These are phyloP conservation scores for Leucania comma DNA, from an alignment of 2,888 invertebrate species.

Conservation along the genomic window DNA sequence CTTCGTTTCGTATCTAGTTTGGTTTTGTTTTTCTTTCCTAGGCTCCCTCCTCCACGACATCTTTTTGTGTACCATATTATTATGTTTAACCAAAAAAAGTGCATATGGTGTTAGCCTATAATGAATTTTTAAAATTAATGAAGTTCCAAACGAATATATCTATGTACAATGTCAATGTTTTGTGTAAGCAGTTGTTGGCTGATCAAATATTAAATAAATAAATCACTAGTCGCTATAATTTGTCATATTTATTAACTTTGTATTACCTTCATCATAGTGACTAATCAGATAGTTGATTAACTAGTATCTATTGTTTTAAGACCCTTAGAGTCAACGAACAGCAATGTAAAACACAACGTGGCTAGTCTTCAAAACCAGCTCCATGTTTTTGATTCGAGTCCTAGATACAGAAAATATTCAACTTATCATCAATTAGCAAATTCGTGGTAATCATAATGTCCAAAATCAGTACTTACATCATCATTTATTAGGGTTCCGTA, in stretches of 20 bases:
- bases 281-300: not conserved
- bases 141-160: too few species aligned
- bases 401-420: slow-evolving; percentile 4
- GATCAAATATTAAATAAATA: too few species aligned
- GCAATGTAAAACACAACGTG: not conserved
- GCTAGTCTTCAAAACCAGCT: not conserved
- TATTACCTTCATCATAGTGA: not conserved
- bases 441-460: not conserved
- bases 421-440: not conserved
- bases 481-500: too few species aligned
- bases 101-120: too few species aligned
- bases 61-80: too few species aligned
- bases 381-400: not conserved
- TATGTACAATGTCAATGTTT: too few species aligned
- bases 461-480: not conserved
- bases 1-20: too few species aligned
- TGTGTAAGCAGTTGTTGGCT: too few species aligned
- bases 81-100: too few species aligned
- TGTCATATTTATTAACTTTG: not conserved
- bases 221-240: not conserved
- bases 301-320: not conserved
- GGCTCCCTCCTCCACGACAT: not conserved
- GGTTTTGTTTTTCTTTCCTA: not conserved
- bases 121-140: too few species aligned
- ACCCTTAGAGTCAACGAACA: not conserved